Base-by-base conservation (phyloP, 64 coral and sea anemone genomes). In the Astreopora myriophthalma region DNA sequence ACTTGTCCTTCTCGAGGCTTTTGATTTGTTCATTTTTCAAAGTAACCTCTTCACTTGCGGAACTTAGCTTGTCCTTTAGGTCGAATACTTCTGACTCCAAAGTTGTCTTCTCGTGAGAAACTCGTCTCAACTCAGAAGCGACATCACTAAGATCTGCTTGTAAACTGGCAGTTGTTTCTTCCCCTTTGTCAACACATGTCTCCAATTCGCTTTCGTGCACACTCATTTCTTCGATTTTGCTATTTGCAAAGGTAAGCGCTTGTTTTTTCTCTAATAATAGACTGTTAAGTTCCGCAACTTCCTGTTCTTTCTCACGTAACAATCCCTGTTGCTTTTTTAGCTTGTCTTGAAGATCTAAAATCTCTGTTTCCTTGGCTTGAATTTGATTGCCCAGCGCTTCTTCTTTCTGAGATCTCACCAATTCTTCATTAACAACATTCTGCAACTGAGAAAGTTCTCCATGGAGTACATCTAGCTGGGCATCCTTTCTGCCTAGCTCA, bases 1-100 rank as follows among this genome's bases (percentile, higher is more conserved):
- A 83, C 22, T 38, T 26, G 32, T 39, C 79, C 58, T 64, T 60
- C 19, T 65, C 79, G 34, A 65, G 55, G n/a, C 57, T 83, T 25
- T 19, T 64, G 11, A 83, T 37, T 10, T 31, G 17, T 60, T 83
- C 55, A 24, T 36, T 61, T 20, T 65, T 83, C 17, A 9, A 14
- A 20, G 32, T 14, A 14, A 83, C 32, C 19, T 83, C 79, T 39
- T 24, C 23, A 3, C 30, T 64, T 23, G 57, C 10, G n/a, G n/a
- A n/a, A n/a, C n/a, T n/a, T n/a, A n/a, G n/a, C n/a, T n/a, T 83
- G 34, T 83, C 79, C n/a, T 83, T 83, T 1, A 83, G 52, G 22
- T 83, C 79, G 34, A 65, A 64, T 30, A 83, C 22, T 36, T 83
- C 79, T 22, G 79, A 83, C 25, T 83, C 57, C 6, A 83, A 83